phyloP scores from a whole-genome alignment of 1,140 invertebrate species.

The Cyclargus thomasi region DNA sequence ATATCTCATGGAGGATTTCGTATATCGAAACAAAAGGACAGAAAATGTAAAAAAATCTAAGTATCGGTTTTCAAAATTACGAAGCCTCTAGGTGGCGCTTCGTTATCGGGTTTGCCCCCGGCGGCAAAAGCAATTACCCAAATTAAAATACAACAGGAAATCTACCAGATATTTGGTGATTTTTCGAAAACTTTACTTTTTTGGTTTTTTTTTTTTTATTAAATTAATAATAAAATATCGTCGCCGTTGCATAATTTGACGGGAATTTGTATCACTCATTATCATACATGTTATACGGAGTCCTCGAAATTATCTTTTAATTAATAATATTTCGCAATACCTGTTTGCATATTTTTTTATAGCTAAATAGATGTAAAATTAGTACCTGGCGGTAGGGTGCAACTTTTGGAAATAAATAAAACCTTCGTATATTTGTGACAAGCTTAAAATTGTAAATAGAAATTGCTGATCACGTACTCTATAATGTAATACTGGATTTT shows the following conservation, averaged over 20 bases:
- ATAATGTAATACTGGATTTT: constrained; percentile 40
- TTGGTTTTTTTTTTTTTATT: no score
- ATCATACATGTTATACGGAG: background rate
- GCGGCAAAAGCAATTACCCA: no score
- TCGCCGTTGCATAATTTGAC: no score
- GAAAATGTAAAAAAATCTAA: no score
- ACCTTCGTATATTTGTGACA: constrained; percentile 41
- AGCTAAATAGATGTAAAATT: constrained; percentile 9
- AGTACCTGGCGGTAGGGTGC: constrained; percentile 11
- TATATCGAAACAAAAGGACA: background rate
- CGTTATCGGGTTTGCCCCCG: no score
- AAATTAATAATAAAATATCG: no score
- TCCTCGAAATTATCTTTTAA: constrained; percentile 9
- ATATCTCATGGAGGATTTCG: constrained; percentile 4
- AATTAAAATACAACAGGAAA: no score
- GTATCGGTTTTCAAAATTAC: no score
- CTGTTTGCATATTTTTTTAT: background rate
- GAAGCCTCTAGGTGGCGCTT: no score
- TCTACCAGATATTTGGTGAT: no score
- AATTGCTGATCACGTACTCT: constrained; percentile 43
- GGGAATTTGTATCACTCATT: no score
- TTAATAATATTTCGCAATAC: background rate
- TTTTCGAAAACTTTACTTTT: no score
- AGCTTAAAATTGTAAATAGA: constrained; percentile 62
- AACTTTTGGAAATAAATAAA: constrained; percentile 10